Percentiles rank a stretch among this genome's conserved stretches.
phyloP scores from a whole-genome alignment of 2,888 invertebrate species.

The Listrodromus nycthemerus region DNA sequence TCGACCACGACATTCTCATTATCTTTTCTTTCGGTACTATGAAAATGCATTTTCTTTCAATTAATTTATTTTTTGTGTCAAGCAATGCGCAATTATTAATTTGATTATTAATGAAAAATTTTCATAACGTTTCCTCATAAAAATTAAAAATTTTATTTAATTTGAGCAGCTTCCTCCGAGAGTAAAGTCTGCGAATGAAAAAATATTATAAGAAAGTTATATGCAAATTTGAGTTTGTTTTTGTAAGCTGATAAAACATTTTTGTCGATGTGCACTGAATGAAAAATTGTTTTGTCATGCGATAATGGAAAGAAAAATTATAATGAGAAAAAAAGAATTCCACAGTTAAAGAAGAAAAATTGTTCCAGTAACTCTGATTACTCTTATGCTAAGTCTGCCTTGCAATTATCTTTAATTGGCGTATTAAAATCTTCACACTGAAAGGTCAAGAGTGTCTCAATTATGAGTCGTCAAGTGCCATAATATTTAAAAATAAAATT shows the following conservation, averaged over 20 bases:
- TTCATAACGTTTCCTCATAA: too few species aligned
- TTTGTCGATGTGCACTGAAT: too few species aligned
- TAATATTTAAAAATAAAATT: neutral
- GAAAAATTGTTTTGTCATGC: too few species aligned
- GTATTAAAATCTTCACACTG: neutral
- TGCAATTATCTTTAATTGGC: conserved; percentile 14
- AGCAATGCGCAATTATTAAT: too few species aligned
- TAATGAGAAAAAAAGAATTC: neutral
- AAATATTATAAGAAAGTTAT: too few species aligned
- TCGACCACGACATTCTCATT: neutral
- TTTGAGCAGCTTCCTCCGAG: too few species aligned
- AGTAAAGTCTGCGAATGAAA: too few species aligned
- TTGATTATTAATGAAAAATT: too few species aligned
- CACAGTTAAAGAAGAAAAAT: neutral
- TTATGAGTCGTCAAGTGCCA: neutral
- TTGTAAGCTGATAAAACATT: too few species aligned
- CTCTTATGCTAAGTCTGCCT: neutral
- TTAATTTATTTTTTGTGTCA: neutral
- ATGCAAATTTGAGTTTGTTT: too few species aligned
- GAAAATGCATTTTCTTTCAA: neutral
- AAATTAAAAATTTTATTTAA: too few species aligned
- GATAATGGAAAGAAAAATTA: neutral
- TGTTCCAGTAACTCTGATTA: neutral
- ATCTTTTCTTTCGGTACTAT: neutral
- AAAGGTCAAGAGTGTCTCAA: neutral